Conservation (phyloP, 2,113 vertebrate species). For the Leiothrix lutea region DNA sequence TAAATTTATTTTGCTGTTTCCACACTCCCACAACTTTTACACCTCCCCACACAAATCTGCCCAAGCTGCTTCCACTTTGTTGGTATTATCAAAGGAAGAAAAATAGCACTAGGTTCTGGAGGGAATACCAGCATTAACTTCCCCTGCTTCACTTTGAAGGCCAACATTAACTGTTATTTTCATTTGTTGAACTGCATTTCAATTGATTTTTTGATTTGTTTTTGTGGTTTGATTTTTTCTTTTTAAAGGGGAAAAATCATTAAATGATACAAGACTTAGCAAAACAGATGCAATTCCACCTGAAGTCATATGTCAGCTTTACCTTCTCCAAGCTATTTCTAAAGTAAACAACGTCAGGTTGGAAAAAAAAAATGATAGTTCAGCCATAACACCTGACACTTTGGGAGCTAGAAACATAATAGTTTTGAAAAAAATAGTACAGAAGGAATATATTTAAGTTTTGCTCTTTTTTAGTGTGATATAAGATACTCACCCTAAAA, state of each 20-base stretch:
- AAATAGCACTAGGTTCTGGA: slow-evolving; percentile 16
- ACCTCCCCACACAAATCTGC: slow-evolving; percentile 64
- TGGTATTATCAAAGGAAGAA: slow-evolving; percentile 45
- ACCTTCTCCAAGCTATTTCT: not conserved
- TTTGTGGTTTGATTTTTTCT: not conserved
- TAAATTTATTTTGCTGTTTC: slow-evolving; percentile 67
- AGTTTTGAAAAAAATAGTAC: not conserved
- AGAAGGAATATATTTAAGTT: not conserved
- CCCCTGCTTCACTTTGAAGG: slow-evolving; percentile 21
- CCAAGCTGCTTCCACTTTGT: slow-evolving; percentile 57
- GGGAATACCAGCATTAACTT: slow-evolving; percentile 25
- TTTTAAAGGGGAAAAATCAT: not conserved
- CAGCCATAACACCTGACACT: not conserved
- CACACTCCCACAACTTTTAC: slow-evolving; percentile 64
- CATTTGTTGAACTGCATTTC: slow-evolving; percentile 9
- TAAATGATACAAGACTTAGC: not conserved
- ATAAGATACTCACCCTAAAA: not conserved
- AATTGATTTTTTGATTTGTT: not conserved
- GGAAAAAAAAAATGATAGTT: not conserved
- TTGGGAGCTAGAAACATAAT: not conserved
- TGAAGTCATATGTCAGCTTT: not conserved
- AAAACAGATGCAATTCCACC: not conserved
- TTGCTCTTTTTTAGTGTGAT: not conserved
- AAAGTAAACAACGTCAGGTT: not conserved
- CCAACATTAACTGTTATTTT: slow-evolving; percentile 35